A percentile compares a stretch with the other conserved stretches of the same genome.
Conservation (phyloP, 2,113 vertebrate genomes). For the Myotis lucifugus region DNA sequence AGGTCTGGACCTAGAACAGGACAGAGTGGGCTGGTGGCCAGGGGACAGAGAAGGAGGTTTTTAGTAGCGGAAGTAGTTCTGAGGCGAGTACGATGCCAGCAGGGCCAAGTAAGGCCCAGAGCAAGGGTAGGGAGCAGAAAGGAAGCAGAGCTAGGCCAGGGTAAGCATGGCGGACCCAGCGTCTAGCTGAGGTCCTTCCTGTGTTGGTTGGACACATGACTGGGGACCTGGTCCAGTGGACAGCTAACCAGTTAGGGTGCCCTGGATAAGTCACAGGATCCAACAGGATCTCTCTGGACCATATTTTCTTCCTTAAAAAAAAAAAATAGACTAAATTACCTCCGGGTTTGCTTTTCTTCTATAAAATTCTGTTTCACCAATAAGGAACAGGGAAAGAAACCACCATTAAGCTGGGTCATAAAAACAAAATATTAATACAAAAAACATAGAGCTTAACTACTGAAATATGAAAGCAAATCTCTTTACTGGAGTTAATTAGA, state of each 20-base stretch:
- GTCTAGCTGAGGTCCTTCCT: neutral
- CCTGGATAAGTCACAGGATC: neutral
- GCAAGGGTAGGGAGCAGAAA: neutral
- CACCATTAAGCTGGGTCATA: neutral
- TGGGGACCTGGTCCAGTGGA: neutral
- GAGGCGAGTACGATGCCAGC: neutral
- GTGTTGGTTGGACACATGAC: neutral
- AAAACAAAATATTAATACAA: conserved; percentile 48
- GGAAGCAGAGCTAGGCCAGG: neutral
- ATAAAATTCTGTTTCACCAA: conserved; percentile 37
- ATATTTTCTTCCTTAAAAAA: neutral
- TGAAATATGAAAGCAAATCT: conserved; percentile 61
- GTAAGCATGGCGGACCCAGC: fast-evolving
- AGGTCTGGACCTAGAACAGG: neutral
- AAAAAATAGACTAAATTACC: neutral
- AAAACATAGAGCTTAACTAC: conserved; percentile 47
- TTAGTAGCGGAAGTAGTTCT: neutral
- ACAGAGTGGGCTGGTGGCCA: neutral
- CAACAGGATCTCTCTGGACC: neutral
- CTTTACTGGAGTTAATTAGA: conserved; percentile 64
- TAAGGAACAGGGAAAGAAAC: neutral
- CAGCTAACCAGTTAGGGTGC: neutral
- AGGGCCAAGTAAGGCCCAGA: neutral
- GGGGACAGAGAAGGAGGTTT: neutral
- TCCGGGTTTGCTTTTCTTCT: conserved; percentile 1